phyloP scores from a whole-genome alignment of 2,888 invertebrate genomes.

The Himalopsyche kuldschensis region DNA sequence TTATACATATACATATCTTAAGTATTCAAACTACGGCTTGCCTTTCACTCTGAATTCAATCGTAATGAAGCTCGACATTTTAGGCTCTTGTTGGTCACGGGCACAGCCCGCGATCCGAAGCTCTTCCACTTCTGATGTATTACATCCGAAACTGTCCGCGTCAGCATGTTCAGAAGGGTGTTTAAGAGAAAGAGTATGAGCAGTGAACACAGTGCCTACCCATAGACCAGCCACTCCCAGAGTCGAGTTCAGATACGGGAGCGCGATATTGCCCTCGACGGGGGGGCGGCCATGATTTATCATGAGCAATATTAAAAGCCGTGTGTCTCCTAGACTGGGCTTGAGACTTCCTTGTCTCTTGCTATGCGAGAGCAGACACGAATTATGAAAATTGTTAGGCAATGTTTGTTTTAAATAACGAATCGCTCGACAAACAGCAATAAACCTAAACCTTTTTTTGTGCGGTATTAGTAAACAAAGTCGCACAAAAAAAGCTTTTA shows the following conservation, averaged over 20 bases:
- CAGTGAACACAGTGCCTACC: not conserved
- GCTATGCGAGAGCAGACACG: not conserved
- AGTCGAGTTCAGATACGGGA: not conserved
- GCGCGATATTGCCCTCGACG: constrained; percentile 31
- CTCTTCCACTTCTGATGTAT: not conserved
- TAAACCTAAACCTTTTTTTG: too few species aligned
- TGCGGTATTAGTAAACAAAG: too few species aligned
- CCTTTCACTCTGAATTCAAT: too few species aligned
- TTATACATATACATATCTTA: too few species aligned
- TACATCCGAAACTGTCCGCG: not conserved
- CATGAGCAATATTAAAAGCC: constrained; percentile 39
- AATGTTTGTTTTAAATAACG: too few species aligned
- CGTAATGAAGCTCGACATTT: too few species aligned
- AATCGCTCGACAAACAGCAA: too few species aligned
- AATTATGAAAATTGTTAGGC: not conserved
- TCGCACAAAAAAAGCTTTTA: too few species aligned
- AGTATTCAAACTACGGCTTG: too few species aligned
- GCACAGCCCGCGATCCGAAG: not conserved
- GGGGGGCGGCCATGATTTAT: constrained; percentile 37
- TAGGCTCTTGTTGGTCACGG: too few species aligned
- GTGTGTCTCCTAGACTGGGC: constrained; percentile 26
- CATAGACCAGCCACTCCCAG: not conserved
- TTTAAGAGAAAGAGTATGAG: constrained; percentile 1
- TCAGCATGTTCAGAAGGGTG: not conserved
- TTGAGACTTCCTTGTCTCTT: not conserved